phyloP scores from a whole-genome alignment of 23 tunicate genomes.

The Botrylloides violaceus region DNA sequence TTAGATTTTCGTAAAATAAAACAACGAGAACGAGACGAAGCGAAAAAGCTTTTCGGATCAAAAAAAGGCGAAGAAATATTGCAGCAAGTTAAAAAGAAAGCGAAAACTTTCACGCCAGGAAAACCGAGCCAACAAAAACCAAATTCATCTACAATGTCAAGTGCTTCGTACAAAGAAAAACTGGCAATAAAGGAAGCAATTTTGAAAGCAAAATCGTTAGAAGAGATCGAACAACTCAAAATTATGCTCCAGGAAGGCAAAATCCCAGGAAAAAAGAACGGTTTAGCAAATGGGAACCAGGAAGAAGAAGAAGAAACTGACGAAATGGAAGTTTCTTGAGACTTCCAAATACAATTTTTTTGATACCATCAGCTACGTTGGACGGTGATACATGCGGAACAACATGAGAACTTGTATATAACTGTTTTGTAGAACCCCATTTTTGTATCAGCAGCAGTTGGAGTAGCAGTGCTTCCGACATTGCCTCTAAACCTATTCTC shows the following conservation, averaged over 20 bases:
- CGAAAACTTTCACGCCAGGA: conserved; percentile 77
- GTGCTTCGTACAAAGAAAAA: conserved; percentile 46
- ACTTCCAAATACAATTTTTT: no score
- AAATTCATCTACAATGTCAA: not conserved
- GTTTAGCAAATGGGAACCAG: not conserved
- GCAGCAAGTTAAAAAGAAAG: conserved; percentile 53
- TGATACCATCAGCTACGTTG: no score
- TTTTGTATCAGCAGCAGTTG: no score
- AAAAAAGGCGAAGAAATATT: conserved; percentile 69
- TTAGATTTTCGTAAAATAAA: conserved; percentile 67
- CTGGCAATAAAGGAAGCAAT: conserved; percentile 96
- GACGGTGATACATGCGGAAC: no score
- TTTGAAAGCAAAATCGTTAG: conserved; percentile 69
- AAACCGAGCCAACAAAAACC: conserved; percentile 36
- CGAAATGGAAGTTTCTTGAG: conserved; percentile 16
- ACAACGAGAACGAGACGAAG: conserved; percentile 50
- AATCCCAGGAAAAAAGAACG: conserved; percentile 52
- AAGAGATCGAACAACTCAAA: conserved; percentile 77
- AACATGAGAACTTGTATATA: not conserved
- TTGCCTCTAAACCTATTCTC: no score
- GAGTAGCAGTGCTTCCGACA: no score
- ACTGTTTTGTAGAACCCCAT: not conserved
- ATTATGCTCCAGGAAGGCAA: conserved; percentile 77
- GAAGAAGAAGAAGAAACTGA: conserved; percentile 2
- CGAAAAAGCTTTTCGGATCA: conserved; percentile 81